Base-by-base conservation (phyloP, 1,140 invertebrate genomes). In the Penaeus japonicus region DNA sequence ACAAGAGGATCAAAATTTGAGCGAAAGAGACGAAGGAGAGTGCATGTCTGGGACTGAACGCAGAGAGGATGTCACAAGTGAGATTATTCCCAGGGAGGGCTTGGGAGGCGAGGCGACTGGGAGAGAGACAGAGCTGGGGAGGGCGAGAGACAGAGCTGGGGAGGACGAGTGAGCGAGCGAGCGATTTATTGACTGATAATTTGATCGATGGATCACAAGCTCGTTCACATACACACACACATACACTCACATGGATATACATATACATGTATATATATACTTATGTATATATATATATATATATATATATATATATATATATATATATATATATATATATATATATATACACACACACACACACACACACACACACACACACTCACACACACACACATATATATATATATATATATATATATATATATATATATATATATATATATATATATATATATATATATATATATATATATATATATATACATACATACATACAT, bases 261-360 rank as follows among this genome's bases (percentile, higher is more conserved):
- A 15, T 65, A 0, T 7, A 18, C 5, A 18, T 65, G 20, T 65
- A 18, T 65, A 15, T 0, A 18, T 65, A 18, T 65, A 18, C 7
- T 4, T 65, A 65, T 65, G 27, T 65, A 65, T 65, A 65, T 65
- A 65, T 65, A 65, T 65, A 65, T 65, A 65, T 65, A 65, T 65
- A 65, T 65, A 65, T 65, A 65, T 65, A 65, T 65, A 65, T 65
- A 65, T 65, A 65, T 65, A 65, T 65, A 65, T 65, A 65, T 65
- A 65, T 65, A 65, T 65, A 65, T 65, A 17, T 3, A 17, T 65
- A 65, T 65, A 17, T 65, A 65, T 65, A 65, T 65, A 4, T 10
- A 47, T 7, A 12, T 12, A 47, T 15, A 47, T 12, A 12, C 47
- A 7, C 10, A 10, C 47, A 47, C 4, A 47, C 10, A 47, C 10